A percentile compares a stretch with the other conserved stretches of the same genome.
Evolutionary conservation across 1,140 invertebrate genomes (phyloP).

Genomic region (Penaeus vannamei): DNA sequence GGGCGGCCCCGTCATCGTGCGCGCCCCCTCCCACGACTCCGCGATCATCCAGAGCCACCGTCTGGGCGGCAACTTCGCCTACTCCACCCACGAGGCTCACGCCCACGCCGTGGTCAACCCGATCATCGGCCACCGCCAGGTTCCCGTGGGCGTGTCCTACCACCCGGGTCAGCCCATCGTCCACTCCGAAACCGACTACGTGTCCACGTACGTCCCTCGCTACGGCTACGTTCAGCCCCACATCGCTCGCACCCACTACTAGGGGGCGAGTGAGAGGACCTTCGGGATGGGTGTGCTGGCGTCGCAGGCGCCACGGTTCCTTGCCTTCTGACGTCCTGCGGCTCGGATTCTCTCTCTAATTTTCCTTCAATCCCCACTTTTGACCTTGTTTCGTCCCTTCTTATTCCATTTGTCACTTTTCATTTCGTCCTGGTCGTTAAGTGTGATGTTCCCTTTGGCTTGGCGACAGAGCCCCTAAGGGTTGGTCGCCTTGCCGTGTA

Average conservation of each 20-base stretch:
- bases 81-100: slow-evolving; percentile 75
- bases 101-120: slow-evolving; percentile 74
- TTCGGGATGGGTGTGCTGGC: too few relatives aligned
- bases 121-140: slow-evolving; percentile 71
- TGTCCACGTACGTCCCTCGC: slow-evolving; percentile 57
- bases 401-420: neutral
- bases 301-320: too few relatives aligned
- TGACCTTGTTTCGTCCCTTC: neutral
- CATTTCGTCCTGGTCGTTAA: slow-evolving; percentile 32
- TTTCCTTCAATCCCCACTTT: too few relatives aligned
- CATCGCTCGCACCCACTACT: slow-evolving; percentile 35
- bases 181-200: slow-evolving; percentile 56
- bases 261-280: neutral
- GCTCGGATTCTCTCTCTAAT: too few relatives aligned
- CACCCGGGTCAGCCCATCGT: slow-evolving; percentile 63
- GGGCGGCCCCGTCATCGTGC: slow-evolving; percentile 70
- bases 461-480: slow-evolving; percentile 52
- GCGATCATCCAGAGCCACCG: slow-evolving; percentile 75
- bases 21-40: slow-evolving; percentile 74
- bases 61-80: slow-evolving; percentile 76
- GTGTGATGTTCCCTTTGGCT: slow-evolving; percentile 10
- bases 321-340: too few relatives aligned
- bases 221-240: slow-evolving; percentile 18
- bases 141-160: slow-evolving; percentile 70
- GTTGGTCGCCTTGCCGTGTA: slow-evolving; percentile 55